Evolutionary conservation across 2,888 invertebrate genomes (phyloP).

Genomic region (Octodonta nipae): DNA sequence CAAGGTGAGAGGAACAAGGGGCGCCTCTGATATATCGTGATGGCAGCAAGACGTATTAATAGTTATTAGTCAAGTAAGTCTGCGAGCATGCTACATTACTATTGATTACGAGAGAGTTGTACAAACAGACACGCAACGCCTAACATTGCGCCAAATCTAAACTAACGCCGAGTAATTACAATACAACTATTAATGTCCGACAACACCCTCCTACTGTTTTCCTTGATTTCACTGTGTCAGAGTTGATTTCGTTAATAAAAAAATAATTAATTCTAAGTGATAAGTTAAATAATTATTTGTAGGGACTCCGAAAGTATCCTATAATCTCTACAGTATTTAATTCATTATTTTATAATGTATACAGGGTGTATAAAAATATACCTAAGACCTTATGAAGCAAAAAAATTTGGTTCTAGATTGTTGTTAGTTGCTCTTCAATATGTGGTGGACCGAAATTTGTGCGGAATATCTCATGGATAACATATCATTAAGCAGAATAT

Average conservation of each 20-base stretch:
- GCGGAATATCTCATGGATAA: too few species aligned
- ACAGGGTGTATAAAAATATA: too few species aligned
- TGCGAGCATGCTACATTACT: conserved; percentile 32
- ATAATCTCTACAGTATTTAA: too few species aligned
- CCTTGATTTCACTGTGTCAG: not conserved
- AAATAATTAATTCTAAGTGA: conserved; percentile 2
- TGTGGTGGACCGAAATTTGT: too few species aligned
- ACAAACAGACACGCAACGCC: conserved; percentile 27
- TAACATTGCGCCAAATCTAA: conserved; percentile 2
- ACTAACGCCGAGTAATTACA: conserved; percentile 2
- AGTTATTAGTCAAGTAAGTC: conserved; percentile 36
- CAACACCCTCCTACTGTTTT: conserved; percentile 1
- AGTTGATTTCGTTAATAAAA: conserved; percentile 1
- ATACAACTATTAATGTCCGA: conserved; percentile 2
- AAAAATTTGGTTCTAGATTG: too few species aligned
- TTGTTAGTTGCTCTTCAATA: too few species aligned
- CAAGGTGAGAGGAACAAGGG: not conserved
- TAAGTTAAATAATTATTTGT: too few species aligned
- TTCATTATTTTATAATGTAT: too few species aligned
- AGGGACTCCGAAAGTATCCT: too few species aligned
- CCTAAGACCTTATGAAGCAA: too few species aligned
- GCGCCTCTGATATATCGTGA: conserved; percentile 1
- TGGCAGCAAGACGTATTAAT: conserved; percentile 33
- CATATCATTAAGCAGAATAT: too few species aligned
- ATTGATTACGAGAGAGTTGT: conserved; percentile 30